Conservation (phyloP, 1,140 invertebrate species). For the Ceratosolen solmsi region DNA sequence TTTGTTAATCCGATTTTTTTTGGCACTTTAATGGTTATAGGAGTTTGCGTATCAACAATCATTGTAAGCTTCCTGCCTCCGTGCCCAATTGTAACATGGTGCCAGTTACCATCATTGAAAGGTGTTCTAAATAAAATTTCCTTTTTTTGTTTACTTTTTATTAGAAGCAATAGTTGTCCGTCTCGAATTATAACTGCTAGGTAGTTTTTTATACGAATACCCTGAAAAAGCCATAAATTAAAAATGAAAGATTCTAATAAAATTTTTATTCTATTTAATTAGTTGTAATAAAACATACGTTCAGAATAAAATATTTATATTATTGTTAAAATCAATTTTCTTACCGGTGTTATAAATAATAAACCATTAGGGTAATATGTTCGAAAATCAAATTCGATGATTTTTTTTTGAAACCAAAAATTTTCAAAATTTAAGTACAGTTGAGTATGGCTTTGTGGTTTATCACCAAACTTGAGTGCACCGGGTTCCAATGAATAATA, state of each 20-base stretch:
- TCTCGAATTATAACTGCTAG: constrained; percentile 82
- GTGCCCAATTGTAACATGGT: constrained; percentile 80
- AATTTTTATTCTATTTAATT: background rate
- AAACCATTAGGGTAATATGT: constrained; percentile 90
- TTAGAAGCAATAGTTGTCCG: constrained; percentile 80
- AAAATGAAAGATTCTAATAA: background rate
- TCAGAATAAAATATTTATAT: background rate
- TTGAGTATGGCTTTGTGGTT: constrained; percentile 82
- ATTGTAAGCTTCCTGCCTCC: constrained; percentile 79
- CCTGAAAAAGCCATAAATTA: constrained; percentile 68
- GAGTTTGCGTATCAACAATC: constrained; percentile 79
- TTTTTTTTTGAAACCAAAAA: constrained; percentile 82
- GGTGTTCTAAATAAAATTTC: constrained; percentile 77
- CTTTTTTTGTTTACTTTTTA: constrained; percentile 79
- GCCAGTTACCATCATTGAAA: constrained; percentile 90
- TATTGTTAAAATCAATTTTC: constrained; percentile 49
- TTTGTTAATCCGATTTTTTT: constrained; percentile 80
- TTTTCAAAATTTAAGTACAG: constrained; percentile 78
- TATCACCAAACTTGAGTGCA: constrained; percentile 90
- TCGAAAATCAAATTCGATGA: constrained; percentile 86
- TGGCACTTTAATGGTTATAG: constrained; percentile 78
- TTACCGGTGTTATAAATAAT: constrained; percentile 83
- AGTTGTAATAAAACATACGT: background rate
- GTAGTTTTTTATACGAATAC: constrained; percentile 81
- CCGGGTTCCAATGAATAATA: constrained; percentile 85